Base-by-base conservation (phyloP, 2,797 vertebrate species). In the Myotis pilosus region DNA sequence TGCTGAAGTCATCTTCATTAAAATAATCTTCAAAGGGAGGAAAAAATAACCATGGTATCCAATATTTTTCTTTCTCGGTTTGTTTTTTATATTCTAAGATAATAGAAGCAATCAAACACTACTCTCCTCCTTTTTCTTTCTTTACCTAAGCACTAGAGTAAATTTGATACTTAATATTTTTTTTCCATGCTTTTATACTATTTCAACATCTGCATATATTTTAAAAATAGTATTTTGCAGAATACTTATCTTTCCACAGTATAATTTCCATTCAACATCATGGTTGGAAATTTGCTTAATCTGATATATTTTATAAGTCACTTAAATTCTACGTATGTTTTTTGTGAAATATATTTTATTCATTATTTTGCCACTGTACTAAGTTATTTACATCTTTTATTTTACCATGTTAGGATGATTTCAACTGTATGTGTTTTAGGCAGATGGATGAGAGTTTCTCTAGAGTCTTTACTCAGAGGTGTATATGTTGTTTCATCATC, bases 1-100 rank as follows among this genome's bases (percentile, higher is more conserved):
- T 95, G 81, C 92, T 88, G 82, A 96, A 96, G 95, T 97, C 57
- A 93, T 92, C 78, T 75, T 93, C 60, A 84, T 92, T 94, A 97
- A 92, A 94, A 94, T 92, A 95, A 96, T 82, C 89, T 95, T 96
- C 71, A 95, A 93, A 93, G 12, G 44, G 41, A 91, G 23, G 8
- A 41, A 95, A 44, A 95, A 92, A 60, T 68, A 94, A 41, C 30
- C 15, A 82, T 51, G 8, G 36, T 95, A 95, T 87, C 7, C 49
- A 85, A 49, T 86, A 80, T 95, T 92, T 92, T 91, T 20, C 8
- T 92, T 82, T 89, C n/a, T 89, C 62, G 36, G 20, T 68, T 55
- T 86, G 44, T 86, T 66, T 92, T 94, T 94, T 55, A 71, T 69
- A 66, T 6, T 89, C 28, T 4, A 93, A 76, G 30, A 62, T 96